Percentiles rank a stretch among this genome's conserved stretches.
These are phyloP conservation scores for Synergus gifuensis DNA, from an alignment of 2,888 invertebrate species.

Conservation along the genomic window DNA sequence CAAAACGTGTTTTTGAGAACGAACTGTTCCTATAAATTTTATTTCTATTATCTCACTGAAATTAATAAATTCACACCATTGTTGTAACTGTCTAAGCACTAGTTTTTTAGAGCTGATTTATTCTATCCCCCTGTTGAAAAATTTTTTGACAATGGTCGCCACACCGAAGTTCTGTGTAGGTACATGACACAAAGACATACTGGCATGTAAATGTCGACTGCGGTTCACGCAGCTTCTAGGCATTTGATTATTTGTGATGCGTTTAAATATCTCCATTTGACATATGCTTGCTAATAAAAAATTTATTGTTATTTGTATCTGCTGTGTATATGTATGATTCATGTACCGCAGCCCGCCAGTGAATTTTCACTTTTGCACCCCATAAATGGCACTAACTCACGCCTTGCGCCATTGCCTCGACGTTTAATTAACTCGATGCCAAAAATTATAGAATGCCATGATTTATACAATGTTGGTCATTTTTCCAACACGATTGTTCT, in stretches of 20 bases:
- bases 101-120: constrained; percentile 2
- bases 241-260: constrained; percentile 16
- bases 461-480: background rate
- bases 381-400: constrained; percentile 44
- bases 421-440: constrained; percentile 41
- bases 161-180: background rate
- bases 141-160: background rate
- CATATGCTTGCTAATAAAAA: constrained; percentile 23
- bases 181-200: background rate
- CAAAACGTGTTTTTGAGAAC: background rate
- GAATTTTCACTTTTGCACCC: constrained; percentile 39
- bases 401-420: constrained; percentile 39
- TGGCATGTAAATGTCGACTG: constrained; percentile 18
- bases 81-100: background rate
- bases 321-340: constrained; percentile 6
- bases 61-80: background rate
- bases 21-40: background rate
- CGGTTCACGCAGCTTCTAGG: background rate
- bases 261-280: constrained; percentile 20
- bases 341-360: constrained; percentile 19
- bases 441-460: background rate
- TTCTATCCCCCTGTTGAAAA: background rate
- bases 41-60: background rate
- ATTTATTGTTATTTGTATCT: constrained; percentile 25
- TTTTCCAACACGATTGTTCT: background rate